A percentile compares a stretch with the other conserved stretches of the same genome.
Evolutionary conservation across 2,113 vertebrate species (phyloP).

Genomic region (Melospiza georgiana): DNA sequence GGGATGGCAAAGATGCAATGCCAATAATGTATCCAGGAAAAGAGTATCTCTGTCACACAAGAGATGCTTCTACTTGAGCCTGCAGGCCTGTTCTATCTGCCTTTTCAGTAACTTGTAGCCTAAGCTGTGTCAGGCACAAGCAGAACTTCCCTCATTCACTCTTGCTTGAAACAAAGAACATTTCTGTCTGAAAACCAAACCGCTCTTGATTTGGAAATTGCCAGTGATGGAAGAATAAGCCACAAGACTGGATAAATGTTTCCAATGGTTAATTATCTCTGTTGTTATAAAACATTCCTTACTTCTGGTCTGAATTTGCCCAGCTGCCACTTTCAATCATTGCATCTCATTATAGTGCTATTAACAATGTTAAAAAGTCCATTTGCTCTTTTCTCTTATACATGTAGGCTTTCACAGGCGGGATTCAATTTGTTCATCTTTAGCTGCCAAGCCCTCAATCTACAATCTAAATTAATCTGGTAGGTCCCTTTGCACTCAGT

Average conservation of each 20-base stretch:
- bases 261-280: constrained; percentile 1
- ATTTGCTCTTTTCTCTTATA: neutral
- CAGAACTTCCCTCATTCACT: neutral
- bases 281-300: neutral
- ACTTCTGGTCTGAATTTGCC: neutral
- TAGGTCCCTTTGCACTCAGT: neutral
- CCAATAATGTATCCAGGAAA: neutral
- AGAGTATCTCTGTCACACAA: neutral
- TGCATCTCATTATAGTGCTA: neutral
- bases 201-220: constrained; percentile 13
- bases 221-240: neutral
- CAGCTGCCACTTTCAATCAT: neutral
- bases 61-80: neutral
- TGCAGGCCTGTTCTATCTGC: neutral
- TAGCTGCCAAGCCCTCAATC: neutral
- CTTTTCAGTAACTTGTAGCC: neutral
- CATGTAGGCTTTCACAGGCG: neutral
- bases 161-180: neutral
- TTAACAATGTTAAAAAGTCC: neutral
- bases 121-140: neutral
- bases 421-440: neutral
- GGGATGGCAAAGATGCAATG: neutral
- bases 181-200: neutral
- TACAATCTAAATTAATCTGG: neutral
- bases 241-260: neutral